Base-by-base conservation (phyloP, 64 coral and sea anemone genomes). In the Montipora efflorescens region DNA sequence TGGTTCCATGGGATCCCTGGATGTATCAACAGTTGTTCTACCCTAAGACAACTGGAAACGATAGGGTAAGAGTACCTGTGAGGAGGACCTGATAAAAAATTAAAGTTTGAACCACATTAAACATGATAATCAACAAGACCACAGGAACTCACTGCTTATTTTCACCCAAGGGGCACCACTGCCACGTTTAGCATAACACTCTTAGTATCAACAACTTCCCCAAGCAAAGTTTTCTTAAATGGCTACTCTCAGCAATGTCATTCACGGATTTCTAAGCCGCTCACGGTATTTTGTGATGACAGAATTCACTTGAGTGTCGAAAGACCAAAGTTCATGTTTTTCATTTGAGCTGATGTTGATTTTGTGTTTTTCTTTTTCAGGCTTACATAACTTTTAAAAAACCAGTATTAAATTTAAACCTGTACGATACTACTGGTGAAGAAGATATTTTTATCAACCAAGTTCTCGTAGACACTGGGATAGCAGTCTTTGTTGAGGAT, bases 341-440 rank as follows among this genome's bases (percentile, higher is more conserved):
- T 36, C 36, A 68, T 11, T 64, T 12, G 61, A 64, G 61, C 61
- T 64, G 9, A 64, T 16, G 61, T 64, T 64, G 61, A 14, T 48
- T 68, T 68, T 84, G 22, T 94, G 19, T 18, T 48, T 50, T 36
- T 77, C 49, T 23, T 88, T 18, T 51, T 47, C 43, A 61, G 8
- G 84, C 92, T 75, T 92, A 91, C n/a, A 89, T 97, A 47, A 91
- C 84, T 4, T 97, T 67, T 44, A 88, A 62, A 53, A 88, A 93
- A 3, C 98, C 98, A 15, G 75, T 82, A 2, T 72, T 99, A 68
- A 90, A 87, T 12, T 51, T 99, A 12, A 77, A 95, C 19, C 59
- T 99, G 55, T 96, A 94, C 44, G 98, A 99, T 57, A 94, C 95
- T 20, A 96, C 88, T 18, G 92, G 70, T 44, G 98, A 99, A 7